A percentile compares a stretch with the other conserved stretches of the same genome.
phyloP scores from a whole-genome alignment of 1,140 invertebrate genomes.

The Diorhabda elongata region DNA sequence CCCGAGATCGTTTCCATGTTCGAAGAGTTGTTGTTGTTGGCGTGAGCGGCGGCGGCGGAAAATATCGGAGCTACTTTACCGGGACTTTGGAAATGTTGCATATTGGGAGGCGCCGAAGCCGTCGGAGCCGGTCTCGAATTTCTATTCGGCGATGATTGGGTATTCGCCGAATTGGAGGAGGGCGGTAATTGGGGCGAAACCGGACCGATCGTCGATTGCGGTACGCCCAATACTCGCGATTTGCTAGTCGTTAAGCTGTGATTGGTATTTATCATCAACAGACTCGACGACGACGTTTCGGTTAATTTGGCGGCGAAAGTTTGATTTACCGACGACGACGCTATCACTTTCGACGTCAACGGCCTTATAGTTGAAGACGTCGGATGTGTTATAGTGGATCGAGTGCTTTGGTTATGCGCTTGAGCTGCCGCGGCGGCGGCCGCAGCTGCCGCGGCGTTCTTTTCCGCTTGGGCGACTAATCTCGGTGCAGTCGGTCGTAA shows the following conservation, averaged over 20 bases:
- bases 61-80: constrained; percentile 46
- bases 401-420: constrained; percentile 16
- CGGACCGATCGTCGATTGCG: constrained; percentile 17
- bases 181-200: constrained; percentile 25
- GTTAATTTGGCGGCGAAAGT: constrained; percentile 52
- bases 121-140: constrained; percentile 52
- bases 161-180: constrained; percentile 1
- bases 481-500: constrained; percentile 53
- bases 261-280: constrained; percentile 4
- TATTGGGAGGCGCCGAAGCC: constrained; percentile 49
- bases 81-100: constrained; percentile 45
- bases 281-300: constrained; percentile 36
- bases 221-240: constrained; percentile 20
- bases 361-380: constrained; percentile 41
- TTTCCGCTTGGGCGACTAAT: constrained; percentile 50
- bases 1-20: constrained; percentile 1
- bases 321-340: constrained; percentile 40
- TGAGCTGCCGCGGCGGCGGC: constrained; percentile 22
- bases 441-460: constrained; percentile 34
- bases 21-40: constrained; percentile 11
- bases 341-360: constrained; percentile 47
- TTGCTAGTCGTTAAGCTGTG: constrained; percentile 8
- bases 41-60: constrained; percentile 19
- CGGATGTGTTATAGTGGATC: constrained; percentile 27
- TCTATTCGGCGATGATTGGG: constrained; percentile 51